Evolutionary conservation across 2,113 vertebrate genomes (phyloP), one percentile per base, ranked within the genome.

Genomic region (Tetrax tetrax): DNA sequence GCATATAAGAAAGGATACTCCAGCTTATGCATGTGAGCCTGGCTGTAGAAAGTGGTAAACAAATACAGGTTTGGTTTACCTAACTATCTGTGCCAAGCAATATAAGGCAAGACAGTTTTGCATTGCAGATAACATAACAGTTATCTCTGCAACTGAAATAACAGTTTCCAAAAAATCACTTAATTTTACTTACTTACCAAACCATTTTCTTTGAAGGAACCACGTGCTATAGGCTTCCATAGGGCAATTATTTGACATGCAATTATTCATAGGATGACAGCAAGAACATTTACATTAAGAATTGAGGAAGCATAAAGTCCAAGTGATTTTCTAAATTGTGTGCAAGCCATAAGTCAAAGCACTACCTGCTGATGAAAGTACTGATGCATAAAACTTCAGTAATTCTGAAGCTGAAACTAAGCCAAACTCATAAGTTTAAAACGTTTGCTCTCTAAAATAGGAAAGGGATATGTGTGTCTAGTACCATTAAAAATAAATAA

Each of bases 401-500:
- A 50, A 56, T 48, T 92, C 53, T 70, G 61, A 78, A 92, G 51
- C 37, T 95, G 93, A 86, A 76, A 90, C 43, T 66, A 74, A 81
- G 83, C 92, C 78, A 87, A 96, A 84, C n/a, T 83, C 68, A 5
- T 82, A 93, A 86, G 25, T 60, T 74, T 25, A 77, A 37, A 68
- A 63, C 5, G 31, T 79, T 72, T 72, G 53, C 78, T 91, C 53
- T 71, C 66, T 75, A 41, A 79, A 95, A 71, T 1, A 83, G 65
- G 11, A 88, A 86, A 91, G n/a, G 45, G 45, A 57, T 59, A 71
- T 1, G 1, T 56, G 41, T 9, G 1, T 27, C 37, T 38, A 61
- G 13, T 59, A 95, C 77, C 38, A 57, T 23, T 59, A 45, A 82
- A 94, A 90, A 90, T n/a, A 93, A 96, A 94, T 54, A 96, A 93